Percentiles rank a stretch among this genome's conserved stretches.
Evolutionary conservation across 2,888 invertebrate genomes (phyloP).

Genomic region (Plagodis dolabraria): DNA sequence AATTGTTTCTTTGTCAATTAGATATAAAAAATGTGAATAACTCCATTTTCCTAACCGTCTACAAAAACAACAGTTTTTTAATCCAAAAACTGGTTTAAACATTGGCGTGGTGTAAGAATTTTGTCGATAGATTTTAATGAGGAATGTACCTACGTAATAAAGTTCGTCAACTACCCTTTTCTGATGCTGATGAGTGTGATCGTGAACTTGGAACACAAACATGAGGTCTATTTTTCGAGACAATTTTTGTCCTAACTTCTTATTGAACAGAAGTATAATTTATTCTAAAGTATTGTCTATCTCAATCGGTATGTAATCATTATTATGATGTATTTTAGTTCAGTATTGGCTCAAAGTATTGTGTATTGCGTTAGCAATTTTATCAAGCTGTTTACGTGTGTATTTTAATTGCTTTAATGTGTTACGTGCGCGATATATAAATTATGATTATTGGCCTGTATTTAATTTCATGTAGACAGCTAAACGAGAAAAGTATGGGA

Average conservation of each 20-base stretch:
- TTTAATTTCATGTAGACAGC: slow-evolving; percentile 35
- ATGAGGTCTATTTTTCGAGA: slow-evolving; percentile 40
- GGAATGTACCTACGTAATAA: too few species aligned
- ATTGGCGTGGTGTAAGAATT: too few species aligned
- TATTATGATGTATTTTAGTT: slow-evolving; percentile 48
- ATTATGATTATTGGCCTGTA: slow-evolving; percentile 13
- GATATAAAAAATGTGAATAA: too few species aligned
- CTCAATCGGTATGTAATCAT: slow-evolving; percentile 31
- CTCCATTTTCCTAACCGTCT: too few species aligned
- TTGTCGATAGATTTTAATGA: too few species aligned
- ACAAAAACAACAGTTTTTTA: too few species aligned
- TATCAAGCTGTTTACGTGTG: slow-evolving; percentile 40
- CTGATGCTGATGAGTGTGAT: slow-evolving; percentile 30
- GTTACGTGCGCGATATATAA: slow-evolving; percentile 17
- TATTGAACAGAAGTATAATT: slow-evolving; percentile 30
- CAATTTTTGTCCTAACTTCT: slow-evolving; percentile 36
- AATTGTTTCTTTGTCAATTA: too few species aligned
- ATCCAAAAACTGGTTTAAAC: too few species aligned
- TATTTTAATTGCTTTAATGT: slow-evolving; percentile 26
- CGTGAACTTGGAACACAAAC: slow-evolving; percentile 24
- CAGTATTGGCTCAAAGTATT: slow-evolving; percentile 82
- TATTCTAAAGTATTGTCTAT: slow-evolving; percentile 34
- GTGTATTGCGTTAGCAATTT: slow-evolving; percentile 39
- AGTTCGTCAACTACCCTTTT: not conserved
- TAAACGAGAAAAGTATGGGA: slow-evolving; percentile 25